phyloP scores from a whole-genome alignment of 2,888 invertebrate genomes.

The Polydrusus cervinus region DNA sequence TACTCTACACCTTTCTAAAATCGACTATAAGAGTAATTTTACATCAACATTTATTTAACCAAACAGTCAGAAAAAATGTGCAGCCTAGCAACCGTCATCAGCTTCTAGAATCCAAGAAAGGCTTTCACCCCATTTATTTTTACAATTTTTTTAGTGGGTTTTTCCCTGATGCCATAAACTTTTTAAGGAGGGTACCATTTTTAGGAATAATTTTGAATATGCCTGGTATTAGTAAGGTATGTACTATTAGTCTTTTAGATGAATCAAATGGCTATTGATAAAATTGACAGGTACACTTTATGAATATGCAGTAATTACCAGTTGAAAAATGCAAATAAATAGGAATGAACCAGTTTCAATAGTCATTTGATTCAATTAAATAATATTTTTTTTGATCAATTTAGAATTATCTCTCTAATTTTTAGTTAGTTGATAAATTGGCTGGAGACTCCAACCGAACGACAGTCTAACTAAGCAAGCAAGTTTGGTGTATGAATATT shows the following conservation, averaged over 20 bases:
- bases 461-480: slow-evolving; percentile 77
- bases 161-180: slow-evolving; percentile 96
- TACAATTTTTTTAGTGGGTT: slow-evolving; percentile 85
- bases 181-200: slow-evolving; percentile 93
- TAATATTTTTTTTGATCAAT: slow-evolving; percentile 22
- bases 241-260: slow-evolving; percentile 64
- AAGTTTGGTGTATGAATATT: slow-evolving; percentile 6
- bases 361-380: slow-evolving; percentile 32
- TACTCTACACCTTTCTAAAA: too few species aligned
- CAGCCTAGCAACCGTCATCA: too few species aligned
- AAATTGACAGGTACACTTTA: neutral
- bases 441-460: slow-evolving; percentile 88
- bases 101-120: too few species aligned
- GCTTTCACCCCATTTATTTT: too few species aligned
- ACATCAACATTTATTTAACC: too few species aligned
- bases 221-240: slow-evolving; percentile 90
- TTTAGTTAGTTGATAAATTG: slow-evolving; percentile 84
- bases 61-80: too few species aligned
- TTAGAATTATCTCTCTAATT: slow-evolving; percentile 58
- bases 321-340: neutral
- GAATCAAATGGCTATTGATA: slow-evolving; percentile 40
- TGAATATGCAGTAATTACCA: neutral
- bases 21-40: too few species aligned
- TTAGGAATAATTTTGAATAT: slow-evolving; percentile 91
- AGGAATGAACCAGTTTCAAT: too few species aligned